phyloP scores from a whole-genome alignment of 2,888 invertebrate genomes.

The Galeopsomyia nigrocyanea region DNA sequence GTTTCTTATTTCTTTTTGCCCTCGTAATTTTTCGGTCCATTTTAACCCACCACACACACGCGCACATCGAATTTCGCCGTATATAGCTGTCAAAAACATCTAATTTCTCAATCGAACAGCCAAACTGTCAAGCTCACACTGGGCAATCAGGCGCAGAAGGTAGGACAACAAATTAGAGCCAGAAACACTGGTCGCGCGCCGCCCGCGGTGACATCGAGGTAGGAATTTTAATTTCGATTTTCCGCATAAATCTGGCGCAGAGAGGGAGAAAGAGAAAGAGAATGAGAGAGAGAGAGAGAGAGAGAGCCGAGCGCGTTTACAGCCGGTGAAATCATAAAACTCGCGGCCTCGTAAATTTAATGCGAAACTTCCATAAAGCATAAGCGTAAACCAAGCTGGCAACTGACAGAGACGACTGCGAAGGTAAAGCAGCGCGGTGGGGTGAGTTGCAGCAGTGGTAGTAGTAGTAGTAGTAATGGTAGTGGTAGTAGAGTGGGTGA shows the following conservation, averaged over 20 bases:
- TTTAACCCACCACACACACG: too few relatives aligned
- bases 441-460: too few relatives aligned
- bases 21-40: conserved; percentile 4
- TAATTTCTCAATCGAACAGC: too few relatives aligned
- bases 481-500: too few relatives aligned
- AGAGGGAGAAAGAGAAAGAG: too few relatives aligned
- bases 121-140: too few relatives aligned
- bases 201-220: not conserved
- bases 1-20: not conserved
- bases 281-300: too few relatives aligned
- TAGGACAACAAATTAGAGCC: too few relatives aligned
- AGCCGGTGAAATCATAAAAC: conserved; percentile 59
- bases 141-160: too few relatives aligned
- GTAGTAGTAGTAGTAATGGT: too few relatives aligned
- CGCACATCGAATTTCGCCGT: too few relatives aligned
- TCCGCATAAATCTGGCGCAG: conserved; percentile 54
- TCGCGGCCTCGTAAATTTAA: conserved; percentile 62
- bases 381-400: conserved; percentile 58
- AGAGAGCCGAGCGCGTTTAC: conserved; percentile 51
- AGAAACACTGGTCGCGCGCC: not conserved
- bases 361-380: conserved; percentile 63
- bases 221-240: conserved; percentile 60
- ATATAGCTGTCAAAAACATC: too few relatives aligned
- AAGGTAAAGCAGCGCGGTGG: not conserved
- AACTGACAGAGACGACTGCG: conserved; percentile 55